A percentile compares a stretch with the other conserved stretches of the same genome.
These are phyloP conservation scores for Pseudopodoces humilis DNA, from an alignment of 2,113 vertebrate genomes.

Conservation along the genomic window DNA sequence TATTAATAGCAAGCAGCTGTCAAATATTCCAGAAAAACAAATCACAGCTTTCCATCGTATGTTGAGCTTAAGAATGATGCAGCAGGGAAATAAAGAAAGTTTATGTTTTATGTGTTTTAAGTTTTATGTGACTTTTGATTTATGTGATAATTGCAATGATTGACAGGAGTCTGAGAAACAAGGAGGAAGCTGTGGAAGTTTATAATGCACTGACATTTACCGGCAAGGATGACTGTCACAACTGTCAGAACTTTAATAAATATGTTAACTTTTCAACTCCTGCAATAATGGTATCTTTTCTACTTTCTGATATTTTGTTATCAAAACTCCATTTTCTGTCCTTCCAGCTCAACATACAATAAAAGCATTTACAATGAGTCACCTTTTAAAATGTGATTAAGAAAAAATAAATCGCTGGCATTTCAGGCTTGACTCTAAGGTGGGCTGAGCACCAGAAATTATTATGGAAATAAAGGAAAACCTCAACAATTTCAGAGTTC, in stretches of 20 bases:
- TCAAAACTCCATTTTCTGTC: slow-evolving; percentile 27
- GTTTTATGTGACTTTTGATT: not conserved
- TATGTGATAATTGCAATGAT: slow-evolving; percentile 35
- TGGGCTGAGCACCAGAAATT: not conserved
- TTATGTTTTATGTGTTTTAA: not conserved
- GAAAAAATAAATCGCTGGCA: not conserved
- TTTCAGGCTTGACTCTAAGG: not conserved
- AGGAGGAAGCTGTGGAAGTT: slow-evolving; percentile 4
- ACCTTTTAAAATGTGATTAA: slow-evolving; percentile 1
- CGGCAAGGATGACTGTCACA: slow-evolving; percentile 7
- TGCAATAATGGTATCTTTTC: slow-evolving; percentile 19
- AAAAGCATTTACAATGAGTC: slow-evolving; percentile 10
- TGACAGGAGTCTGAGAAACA: slow-evolving; percentile 28
- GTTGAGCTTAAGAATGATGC: not conserved
- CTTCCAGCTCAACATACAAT: slow-evolving; percentile 5
- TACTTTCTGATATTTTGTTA: slow-evolving; percentile 13
- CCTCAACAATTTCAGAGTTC: not conserved
- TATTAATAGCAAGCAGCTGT: not conserved
- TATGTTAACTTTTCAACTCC: slow-evolving; percentile 14
- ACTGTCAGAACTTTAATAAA: slow-evolving; percentile 27
- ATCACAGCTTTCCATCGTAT: not conserved
- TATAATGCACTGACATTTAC: slow-evolving; percentile 34
- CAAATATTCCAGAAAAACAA: not conserved
- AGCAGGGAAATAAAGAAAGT: slow-evolving; percentile 11
- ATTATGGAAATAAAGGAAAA: not conserved